A percentile compares a stretch with the other conserved stretches of the same genome.
Evolutionary conservation across 2,888 invertebrate species (phyloP).

Genomic region (Pristionchus arcanus): DNA sequence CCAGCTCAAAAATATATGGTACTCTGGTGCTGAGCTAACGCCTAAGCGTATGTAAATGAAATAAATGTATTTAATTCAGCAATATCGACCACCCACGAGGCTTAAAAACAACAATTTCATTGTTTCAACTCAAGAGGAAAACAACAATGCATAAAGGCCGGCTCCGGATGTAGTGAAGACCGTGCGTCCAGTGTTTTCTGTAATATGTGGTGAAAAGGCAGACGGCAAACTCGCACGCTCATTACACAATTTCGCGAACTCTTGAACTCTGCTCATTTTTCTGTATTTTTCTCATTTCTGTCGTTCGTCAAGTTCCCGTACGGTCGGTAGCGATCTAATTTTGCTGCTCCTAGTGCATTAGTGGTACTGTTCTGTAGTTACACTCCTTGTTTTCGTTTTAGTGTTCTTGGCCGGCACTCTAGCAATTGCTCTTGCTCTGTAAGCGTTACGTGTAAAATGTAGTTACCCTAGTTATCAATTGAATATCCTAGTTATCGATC

Average conservation of each 20-base stretch:
- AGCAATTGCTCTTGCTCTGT: neutral
- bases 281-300: neutral
- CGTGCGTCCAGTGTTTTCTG: neutral
- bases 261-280: neutral
- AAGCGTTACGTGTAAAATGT: neutral
- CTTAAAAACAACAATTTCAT: neutral
- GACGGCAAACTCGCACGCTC: neutral
- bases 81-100: neutral
- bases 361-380: neutral
- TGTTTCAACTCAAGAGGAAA: neutral
- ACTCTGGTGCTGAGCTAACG: too few species aligned
- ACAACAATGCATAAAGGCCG: neutral
- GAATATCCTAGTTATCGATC: neutral
- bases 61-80: neutral
- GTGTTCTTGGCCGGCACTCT: neutral
- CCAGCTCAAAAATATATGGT: neutral
- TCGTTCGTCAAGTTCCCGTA: neutral
- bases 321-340: neutral
- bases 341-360: neutral
- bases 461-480: neutral
- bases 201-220: neutral
- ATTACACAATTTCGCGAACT: neutral
- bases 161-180: neutral
- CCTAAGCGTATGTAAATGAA: too few species aligned
- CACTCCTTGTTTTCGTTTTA: neutral